Base-by-base conservation (phyloP, 2,113 vertebrate species). In the Sander lucioperca region DNA sequence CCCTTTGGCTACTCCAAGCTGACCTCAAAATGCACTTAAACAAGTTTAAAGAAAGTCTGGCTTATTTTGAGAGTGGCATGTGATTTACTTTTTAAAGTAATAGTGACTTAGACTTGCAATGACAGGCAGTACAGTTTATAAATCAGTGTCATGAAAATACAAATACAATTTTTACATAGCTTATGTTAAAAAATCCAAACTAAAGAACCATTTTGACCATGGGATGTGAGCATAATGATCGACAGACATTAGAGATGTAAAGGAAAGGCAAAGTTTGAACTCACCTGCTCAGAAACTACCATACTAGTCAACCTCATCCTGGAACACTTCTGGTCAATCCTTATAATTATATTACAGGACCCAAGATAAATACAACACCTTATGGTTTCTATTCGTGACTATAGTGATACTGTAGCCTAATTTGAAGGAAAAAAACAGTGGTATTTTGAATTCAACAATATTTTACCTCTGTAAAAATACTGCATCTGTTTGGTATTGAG, bases 11-110 rank as follows among this genome's bases (percentile, higher is more conserved):
- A 62, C 30, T 69, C 43, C 8, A 56, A 59, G n/a, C 27, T 56
- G 56, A 76, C 16, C 23, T 61, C 53, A 5, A 79, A 54, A 54
- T 76, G 53, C 71, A 76, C 51, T 70, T 65, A 27, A 30, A 66
- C 8, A 27, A 70, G 18, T 70, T 43, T 47, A 43, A 72, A 64
- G 39, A 21, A 53, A 57, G 59, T 70, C 50, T 59, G 33, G 36
- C 19, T 68, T 45, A 48, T 33, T 80, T 18, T 61, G 30, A 30
- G 30, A 62, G 47, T 18, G 30, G 21, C 45, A 67, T 18, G 66
- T 30, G 61, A 11, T 68, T 27, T 33, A 62, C 3, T 63, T 72
- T 73, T 72, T 19, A 56, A 67, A 70, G 45, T 73, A 30, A 68
- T 18, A 56, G 54, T 30, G 50, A 59, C 12, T 51, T 57, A 62